Conservation (phyloP, 2,797 vertebrate genomes). For the Hylomyscus alleni region DNA sequence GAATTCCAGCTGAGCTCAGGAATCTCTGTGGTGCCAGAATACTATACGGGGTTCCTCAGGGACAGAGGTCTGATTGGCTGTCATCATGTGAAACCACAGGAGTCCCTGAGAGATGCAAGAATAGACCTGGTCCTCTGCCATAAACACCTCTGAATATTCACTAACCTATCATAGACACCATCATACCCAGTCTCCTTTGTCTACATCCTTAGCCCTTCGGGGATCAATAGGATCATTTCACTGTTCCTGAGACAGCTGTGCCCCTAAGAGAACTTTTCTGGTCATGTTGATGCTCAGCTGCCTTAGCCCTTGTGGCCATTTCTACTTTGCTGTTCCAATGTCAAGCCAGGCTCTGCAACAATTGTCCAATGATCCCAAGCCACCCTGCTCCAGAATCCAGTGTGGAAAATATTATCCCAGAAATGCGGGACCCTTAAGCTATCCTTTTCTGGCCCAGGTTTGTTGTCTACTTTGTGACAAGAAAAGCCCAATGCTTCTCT, state of each 20-base stretch:
- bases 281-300: background rate
- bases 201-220: background rate
- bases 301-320: too few species aligned
- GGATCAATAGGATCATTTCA: background rate
- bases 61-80: background rate
- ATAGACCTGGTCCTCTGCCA: background rate
- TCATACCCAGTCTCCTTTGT: background rate
- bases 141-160: background rate
- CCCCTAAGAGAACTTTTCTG: background rate
- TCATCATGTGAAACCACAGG: background rate
- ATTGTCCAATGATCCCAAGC: background rate
- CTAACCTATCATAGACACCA: background rate
- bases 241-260: background rate
- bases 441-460: background rate
- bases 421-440: background rate
- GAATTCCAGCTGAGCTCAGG: too few species aligned
- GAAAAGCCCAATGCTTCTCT: background rate
- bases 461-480: background rate
- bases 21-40: background rate
- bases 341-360: background rate
- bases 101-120: background rate
- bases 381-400: background rate
- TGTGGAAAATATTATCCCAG: background rate
- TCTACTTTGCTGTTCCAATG: background rate
- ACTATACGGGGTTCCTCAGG: rapidly evolving